These are phyloP conservation scores for Dipodomys spectabilis DNA, from an alignment of 2,113 vertebrate genomes.

Conservation along the genomic window DNA sequence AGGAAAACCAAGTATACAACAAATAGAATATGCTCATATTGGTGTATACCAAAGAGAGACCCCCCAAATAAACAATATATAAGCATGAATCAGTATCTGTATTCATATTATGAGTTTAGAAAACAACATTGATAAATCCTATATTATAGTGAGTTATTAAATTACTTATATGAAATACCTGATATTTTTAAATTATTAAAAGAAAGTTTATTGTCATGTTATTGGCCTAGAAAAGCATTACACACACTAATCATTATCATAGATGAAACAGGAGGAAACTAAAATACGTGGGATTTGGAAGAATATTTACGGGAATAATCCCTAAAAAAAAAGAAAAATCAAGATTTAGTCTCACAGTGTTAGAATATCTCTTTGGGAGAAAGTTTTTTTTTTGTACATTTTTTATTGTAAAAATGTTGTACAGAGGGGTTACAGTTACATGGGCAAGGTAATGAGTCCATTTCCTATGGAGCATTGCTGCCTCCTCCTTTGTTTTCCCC, in stretches of 20 bases:
- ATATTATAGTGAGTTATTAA: neutral
- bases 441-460: too few relatives aligned
- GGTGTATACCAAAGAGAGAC: fast-evolving
- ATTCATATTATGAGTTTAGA: neutral
- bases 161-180: neutral
- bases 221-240: neutral
- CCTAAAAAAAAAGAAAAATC: constrained; percentile 10
- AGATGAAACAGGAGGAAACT: neutral
- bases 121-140: neutral
- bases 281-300: neutral
- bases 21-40: neutral
- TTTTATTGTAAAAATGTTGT: too few relatives aligned
- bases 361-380: neutral
- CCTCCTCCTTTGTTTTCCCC: too few relatives aligned
- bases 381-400: neutral
- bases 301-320: neutral
- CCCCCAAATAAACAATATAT: neutral
- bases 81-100: neutral
- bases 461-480: too few relatives aligned
- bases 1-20: neutral
- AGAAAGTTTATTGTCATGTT: neutral
- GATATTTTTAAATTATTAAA: neutral
- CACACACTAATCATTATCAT: neutral
- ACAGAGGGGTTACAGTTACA: too few relatives aligned
- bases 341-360: neutral